A percentile compares a stretch with the other conserved stretches of the same genome.
These are phyloP conservation scores for Argyrosomus japonicus DNA, from an alignment of 2,113 vertebrate species.

Conservation along the genomic window DNA sequence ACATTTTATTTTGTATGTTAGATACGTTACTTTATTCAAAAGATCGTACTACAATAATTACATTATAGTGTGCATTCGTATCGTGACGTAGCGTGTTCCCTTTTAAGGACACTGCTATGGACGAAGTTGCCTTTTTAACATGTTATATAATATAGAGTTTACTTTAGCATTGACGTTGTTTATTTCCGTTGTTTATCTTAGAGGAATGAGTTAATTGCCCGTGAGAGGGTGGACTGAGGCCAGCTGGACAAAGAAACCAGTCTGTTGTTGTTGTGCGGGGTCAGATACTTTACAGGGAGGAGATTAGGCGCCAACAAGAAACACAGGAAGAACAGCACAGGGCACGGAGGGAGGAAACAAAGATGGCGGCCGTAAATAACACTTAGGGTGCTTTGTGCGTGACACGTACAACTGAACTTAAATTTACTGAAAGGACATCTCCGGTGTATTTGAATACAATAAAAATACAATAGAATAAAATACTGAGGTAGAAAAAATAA, in stretches of 20 bases:
- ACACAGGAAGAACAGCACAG: background rate
- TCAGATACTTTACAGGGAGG: constrained; percentile 17
- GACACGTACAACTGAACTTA: background rate
- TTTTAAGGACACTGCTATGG: background rate
- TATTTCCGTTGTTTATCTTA: background rate
- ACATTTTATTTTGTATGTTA: background rate
- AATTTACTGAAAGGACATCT: too few relatives aligned
- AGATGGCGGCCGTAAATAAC: constrained; percentile 19
- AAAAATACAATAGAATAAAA: too few relatives aligned
- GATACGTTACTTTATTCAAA: background rate
- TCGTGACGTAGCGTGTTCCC: background rate
- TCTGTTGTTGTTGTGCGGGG: constrained; percentile 61
- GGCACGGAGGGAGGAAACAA: background rate
- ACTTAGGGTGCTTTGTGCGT: background rate
- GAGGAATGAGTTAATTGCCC: background rate
- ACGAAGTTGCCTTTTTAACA: background rate
- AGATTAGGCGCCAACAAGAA: constrained; percentile 27
- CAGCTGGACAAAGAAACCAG: constrained; percentile 67
- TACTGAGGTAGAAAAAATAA: too few relatives aligned
- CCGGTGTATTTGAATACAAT: too few relatives aligned
- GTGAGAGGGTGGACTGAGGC: constrained; percentile 19
- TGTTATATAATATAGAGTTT: background rate
- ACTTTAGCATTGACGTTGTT: background rate
- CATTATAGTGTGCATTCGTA: background rate
- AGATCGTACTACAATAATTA: background rate